Conservation (phyloP, 2,888 invertebrate genomes). For the Agrochola litura region DNA sequence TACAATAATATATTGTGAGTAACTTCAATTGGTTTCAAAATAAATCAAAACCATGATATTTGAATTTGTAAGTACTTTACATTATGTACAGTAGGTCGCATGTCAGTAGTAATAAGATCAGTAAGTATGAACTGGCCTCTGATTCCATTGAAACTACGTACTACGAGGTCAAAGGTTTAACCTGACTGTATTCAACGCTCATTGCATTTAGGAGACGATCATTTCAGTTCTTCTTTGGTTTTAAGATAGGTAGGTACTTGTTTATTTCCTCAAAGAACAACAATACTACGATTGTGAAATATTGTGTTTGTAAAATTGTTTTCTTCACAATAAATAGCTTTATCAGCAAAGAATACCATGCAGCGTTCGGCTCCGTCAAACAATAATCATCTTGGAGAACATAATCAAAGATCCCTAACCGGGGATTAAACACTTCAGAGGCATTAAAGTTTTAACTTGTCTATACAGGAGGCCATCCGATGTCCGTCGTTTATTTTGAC, state of each 20-base stretch:
- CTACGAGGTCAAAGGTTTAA: too few relatives aligned
- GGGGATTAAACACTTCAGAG: slow-evolving; percentile 67
- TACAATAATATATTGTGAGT: neutral
- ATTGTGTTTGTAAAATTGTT: too few relatives aligned
- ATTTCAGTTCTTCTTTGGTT: too few relatives aligned
- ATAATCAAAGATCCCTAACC: slow-evolving; percentile 65
- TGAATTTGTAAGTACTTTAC: neutral
- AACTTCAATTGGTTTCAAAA: neutral
- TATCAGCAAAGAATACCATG: neutral
- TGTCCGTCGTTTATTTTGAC: slow-evolving; percentile 57
- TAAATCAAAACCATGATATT: neutral
- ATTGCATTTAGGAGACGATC: too few relatives aligned
- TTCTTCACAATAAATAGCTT: too few relatives aligned
- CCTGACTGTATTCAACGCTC: too few relatives aligned
- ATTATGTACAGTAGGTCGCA: neutral
- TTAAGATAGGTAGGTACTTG: too few relatives aligned
- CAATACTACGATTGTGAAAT: too few relatives aligned
- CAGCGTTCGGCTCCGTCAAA: slow-evolving; percentile 23
- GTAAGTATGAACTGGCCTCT: neutral
- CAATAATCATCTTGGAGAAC: slow-evolving; percentile 39
- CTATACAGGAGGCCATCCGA: slow-evolving; percentile 57
- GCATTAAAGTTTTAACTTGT: slow-evolving; percentile 73
- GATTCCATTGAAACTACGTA: neutral
- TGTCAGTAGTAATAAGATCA: neutral
- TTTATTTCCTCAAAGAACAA: too few relatives aligned